Evolutionary conservation across 2,113 vertebrate species (phyloP), one percentile per base, ranked within the genome.

Genomic region (Scolopax mira): DNA sequence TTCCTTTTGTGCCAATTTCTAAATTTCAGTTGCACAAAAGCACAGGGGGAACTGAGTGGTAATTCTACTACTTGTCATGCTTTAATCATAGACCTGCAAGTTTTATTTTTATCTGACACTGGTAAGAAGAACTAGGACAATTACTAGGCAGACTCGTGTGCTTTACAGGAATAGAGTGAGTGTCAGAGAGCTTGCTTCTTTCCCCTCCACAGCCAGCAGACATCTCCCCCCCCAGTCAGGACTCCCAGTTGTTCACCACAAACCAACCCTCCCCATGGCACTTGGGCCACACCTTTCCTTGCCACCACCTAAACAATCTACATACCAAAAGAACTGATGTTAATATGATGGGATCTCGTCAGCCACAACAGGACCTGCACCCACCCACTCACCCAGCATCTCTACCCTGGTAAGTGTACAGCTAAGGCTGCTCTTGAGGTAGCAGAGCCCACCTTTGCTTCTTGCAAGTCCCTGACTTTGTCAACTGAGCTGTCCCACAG

Each of bases 181-280:
- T 7, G 8, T 39, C 44, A 48, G 37, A 48, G 66, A 64, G 35
- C 16, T 48, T 55, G 13, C 7, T 35, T 64, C 55, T 18, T 51
- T 55, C 51, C 35, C 35, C 44, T 55, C 42, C 18, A 30, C 57
- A 84, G 17, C 57, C 48, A 82, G 61, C n/a, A 70, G 37, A 75
- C 0, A 0, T 48, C 13, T 67, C 77, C 49, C 72, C 44, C 44
- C 46, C 9, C 30, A 3, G 21, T 24, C 35, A 17, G n/a, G 31
- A 10, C 37, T 78, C 64, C 48, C 30, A 7, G 4, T 11, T 24
- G 27, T 1, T 87, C 42, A 55, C 44, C 69, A 85, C 46, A 74
- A 62, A 9, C 33, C 44, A 83, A 28, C 16, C 7, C 25, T 82
- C 30, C 52, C 44, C 49, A 3, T 6, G 52, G 91, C 78, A 42